phyloP scores from a whole-genome alignment of 1,140 invertebrate genomes.

The Sitodiplosis mosellana region DNA sequence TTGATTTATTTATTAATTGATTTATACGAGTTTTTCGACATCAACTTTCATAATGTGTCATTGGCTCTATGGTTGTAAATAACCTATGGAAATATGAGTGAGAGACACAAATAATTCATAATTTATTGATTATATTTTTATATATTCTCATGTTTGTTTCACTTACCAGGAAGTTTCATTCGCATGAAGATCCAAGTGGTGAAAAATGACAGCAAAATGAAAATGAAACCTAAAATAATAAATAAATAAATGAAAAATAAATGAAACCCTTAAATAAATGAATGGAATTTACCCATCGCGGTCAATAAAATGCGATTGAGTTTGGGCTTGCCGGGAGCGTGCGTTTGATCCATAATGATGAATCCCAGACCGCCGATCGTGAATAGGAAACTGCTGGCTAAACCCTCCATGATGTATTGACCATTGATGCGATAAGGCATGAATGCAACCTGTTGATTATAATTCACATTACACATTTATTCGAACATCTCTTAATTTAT shows the following conservation, averaged over 20 bases:
- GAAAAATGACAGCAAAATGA: slow-evolving; percentile 85
- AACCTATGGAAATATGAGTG: too few species aligned
- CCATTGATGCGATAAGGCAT: slow-evolving; percentile 98
- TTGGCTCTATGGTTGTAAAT: slow-evolving; percentile 33
- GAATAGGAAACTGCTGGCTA: slow-evolving; percentile 93
- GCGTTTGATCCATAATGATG: slow-evolving; percentile 88
- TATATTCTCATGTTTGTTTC: too few species aligned
- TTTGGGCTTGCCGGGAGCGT: slow-evolving; percentile 72
- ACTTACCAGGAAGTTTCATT: slow-evolving; percentile 91
- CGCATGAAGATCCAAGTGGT: slow-evolving; percentile 98
- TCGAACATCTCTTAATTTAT: too few species aligned
- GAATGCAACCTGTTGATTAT: slow-evolving; percentile 81
- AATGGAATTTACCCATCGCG: too few species aligned
- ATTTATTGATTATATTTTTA: too few species aligned
- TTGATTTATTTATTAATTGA: not conserved
- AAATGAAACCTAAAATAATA: too few species aligned
- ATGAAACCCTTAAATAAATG: too few species aligned
- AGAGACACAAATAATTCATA: too few species aligned
- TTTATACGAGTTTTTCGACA: not conserved
- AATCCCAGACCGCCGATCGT: slow-evolving; percentile 90
- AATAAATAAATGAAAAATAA: too few species aligned
- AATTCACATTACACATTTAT: too few species aligned
- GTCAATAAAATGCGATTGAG: slow-evolving; percentile 83
- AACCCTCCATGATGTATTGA: slow-evolving; percentile 97
- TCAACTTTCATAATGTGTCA: not conserved